Base-by-base conservation (phyloP, 2,113 vertebrate species). In the Corydoras sp. region DNA sequence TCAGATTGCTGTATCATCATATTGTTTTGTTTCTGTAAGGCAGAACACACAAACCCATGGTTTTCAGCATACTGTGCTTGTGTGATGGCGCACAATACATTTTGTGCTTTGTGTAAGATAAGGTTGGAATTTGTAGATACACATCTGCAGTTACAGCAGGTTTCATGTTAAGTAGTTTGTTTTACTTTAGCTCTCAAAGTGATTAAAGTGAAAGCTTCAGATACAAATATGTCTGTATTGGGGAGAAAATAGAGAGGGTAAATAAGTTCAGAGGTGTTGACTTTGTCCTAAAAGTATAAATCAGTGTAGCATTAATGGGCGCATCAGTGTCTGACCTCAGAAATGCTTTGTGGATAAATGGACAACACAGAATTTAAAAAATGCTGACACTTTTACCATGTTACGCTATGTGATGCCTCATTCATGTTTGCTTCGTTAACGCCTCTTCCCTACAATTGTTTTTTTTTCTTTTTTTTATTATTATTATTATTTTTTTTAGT, bases 11-110 rank as follows among this genome's bases (percentile, higher is more conserved):
- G 10, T 35, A 58, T 78, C 69, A 68, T 71, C 10, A 10, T 71
- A 69, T 76, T 72, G 75, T 80, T 62, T 68, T 49, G 32, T 32
- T 24, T 8, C 59, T 50, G 15, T 15, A 48, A 61, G 54, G 35
- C 43, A 32, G 10, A 12, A 30, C 70, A 53, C 35, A 62, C 59
- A 55, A 14, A 15, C 12, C n/a, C 48, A 61, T 9, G 24, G 43
- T 72, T 69, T 62, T 60, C 43, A 72, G 62, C 58, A 61, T 5
- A n/a, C 11, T 48, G 51, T 5, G 2, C 31, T 62, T 6, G 29
- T 12, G 8, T 24, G 56, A 65, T 53, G 2, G 30, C 32, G 30
- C 43, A 10, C 63, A 4, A 14, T 54, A 49, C 35, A 13, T 7
- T 50, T 24, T 15, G 70, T 65, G 54, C 54, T 49, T 8, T 14